A percentile compares a stretch with the other conserved stretches of the same genome.
Conservation (phyloP, 2,797 vertebrate genomes). For the Prionace glauca region DNA sequence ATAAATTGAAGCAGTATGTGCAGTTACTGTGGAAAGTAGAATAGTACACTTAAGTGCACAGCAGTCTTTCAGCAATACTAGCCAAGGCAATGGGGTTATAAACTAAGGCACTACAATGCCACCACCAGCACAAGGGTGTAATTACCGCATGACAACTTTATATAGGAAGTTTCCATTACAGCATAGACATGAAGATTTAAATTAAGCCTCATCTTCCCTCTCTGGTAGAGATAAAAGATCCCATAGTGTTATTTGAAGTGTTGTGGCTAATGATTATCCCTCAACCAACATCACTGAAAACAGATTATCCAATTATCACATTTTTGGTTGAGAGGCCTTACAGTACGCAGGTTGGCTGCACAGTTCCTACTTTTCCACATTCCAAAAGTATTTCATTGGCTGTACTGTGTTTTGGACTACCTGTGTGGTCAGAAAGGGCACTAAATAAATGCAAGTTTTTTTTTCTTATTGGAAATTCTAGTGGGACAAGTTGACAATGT, state of each 20-base stretch:
- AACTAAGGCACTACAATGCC: not conserved
- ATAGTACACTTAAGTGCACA: not conserved
- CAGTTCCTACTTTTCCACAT: not conserved
- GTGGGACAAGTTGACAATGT: not conserved
- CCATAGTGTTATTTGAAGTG: not conserved
- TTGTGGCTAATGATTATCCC: not conserved
- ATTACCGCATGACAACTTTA: not conserved
- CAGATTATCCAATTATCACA: not conserved
- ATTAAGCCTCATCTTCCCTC: not conserved
- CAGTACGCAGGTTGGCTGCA: not conserved
- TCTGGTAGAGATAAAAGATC: not conserved
- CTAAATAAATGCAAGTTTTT: not conserved
- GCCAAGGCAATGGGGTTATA: not conserved
- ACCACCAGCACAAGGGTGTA: not conserved
- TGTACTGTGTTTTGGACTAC: not conserved
- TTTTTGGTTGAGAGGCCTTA: not conserved
- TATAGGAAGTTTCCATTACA: not conserved
- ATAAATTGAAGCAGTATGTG: not conserved
- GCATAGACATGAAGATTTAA: not conserved
- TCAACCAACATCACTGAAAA: not conserved
- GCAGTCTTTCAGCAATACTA: not conserved
- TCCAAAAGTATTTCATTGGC: not conserved
- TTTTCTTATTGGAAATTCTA: not conserved
- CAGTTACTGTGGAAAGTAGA: not conserved
- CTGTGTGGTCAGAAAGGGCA: not conserved